These are phyloP conservation scores for Squalus acanthias DNA, from an alignment of 2,797 vertebrate genomes.

Conservation along the genomic window DNA sequence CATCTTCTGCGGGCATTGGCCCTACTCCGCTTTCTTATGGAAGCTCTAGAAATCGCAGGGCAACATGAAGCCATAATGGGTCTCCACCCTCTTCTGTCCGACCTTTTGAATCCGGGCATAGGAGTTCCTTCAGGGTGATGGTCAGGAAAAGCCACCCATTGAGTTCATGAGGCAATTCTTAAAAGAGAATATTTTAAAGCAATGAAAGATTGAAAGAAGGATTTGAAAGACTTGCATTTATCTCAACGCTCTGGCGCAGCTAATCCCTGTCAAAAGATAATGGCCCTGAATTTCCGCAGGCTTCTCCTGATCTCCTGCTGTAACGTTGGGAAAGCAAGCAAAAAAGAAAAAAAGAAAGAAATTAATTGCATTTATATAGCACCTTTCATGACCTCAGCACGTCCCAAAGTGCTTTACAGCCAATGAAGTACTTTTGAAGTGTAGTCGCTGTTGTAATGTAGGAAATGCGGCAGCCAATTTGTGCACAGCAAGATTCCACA, in stretches of 20 bases:
- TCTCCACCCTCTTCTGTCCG: not conserved
- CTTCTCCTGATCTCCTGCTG: not conserved
- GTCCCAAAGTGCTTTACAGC: no score
- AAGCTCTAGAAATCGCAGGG: no score
- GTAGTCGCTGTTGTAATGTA: not conserved
- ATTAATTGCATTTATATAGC: no score
- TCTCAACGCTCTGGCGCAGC: not conserved
- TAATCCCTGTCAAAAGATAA: not conserved
- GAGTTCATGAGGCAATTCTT: not conserved
- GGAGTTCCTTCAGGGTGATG: not conserved
- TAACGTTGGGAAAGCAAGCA: not conserved
- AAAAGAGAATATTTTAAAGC: not conserved
- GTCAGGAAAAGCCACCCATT: not conserved
- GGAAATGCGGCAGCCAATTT: not conserved
- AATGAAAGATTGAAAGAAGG: not conserved
- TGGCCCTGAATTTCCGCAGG: not conserved
- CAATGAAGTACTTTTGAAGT: no score
- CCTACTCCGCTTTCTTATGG: no score
- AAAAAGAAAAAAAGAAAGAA: no score
- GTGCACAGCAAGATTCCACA: not conserved
- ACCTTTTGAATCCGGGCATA: not conserved
- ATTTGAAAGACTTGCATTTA: not conserved
- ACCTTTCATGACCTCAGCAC: no score
- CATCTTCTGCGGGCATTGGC: no score
- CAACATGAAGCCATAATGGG: not conserved